Base-by-base conservation (phyloP, 2,113 vertebrate genomes). In the Podilymbus podiceps region DNA sequence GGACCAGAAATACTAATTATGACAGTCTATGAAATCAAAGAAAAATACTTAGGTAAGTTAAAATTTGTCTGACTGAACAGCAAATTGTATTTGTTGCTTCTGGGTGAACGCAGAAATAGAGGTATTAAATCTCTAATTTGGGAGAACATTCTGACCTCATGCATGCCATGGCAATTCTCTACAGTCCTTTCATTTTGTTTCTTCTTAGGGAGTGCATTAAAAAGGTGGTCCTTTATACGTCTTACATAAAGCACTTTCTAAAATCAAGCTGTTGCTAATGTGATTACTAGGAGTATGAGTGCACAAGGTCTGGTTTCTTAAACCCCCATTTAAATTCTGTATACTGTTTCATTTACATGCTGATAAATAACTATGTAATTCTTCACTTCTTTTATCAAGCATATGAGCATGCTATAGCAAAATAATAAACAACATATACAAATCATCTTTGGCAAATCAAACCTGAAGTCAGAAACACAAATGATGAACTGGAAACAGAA, bases 181-280 rank as follows among this genome's bases (percentile, higher is more conserved):
- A 81, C 42, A 81, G 72, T 84, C 53, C 35, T 82, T 91, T 91
- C 17, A 55, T 68, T 96, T 79, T 53, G 2, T 95, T 93, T 96
- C 33, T 90, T 90, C 60, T 93, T 74, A 67, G 31, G 67, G 52
- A 80, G 16, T 77, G 19, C 14, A 74, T 87, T 81, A 74, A 69
- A 92, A 92, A 88, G 71, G 47, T 83, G 11, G 33, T 59, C 35
- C 22, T 81, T 82, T 72, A 71, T 75, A 60, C 25, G 22, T 77
- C 87, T 79, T 78, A 84, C 49, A 72, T 22, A 76, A 75, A 84
- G 28, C 4, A 35, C 52, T 90, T 95, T 77, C 40, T 22, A 74
- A 87, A 93, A 59, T 77, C 66, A 95, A 93, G 40, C 46, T 89
- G 74, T 68, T 76, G 42, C 75, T 96, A 74, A 91, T 87, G 72